phyloP scores from a whole-genome alignment of 1,140 invertebrate species.

The roundworm (Caenorhabditis elegans) region WBcel235 BX284603.4:2015501-2016000 shows the following conservation, averaged over 20 bases:
- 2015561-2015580: slow-evolving; percentile 53
- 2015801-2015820: too few species aligned
- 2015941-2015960: slow-evolving; percentile 41
- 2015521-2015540: slow-evolving; percentile 54
- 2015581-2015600: slow-evolving; percentile 52
- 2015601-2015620: slow-evolving; percentile 49
- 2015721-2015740: too few species aligned
- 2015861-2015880: too few species aligned
- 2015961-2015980: slow-evolving; percentile 44
- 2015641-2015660: neutral
- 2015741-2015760: neutral
- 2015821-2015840: too few species aligned
- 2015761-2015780: neutral
- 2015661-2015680: too few species aligned
- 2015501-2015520: slow-evolving; percentile 45
- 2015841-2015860: too few species aligned
- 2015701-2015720: too few species aligned
- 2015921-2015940: slow-evolving; percentile 47
- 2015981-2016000: slow-evolving; percentile 41
- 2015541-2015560: slow-evolving; percentile 48
- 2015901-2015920: slow-evolving; percentile 46
- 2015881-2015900: slow-evolving; percentile 49
- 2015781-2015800: too few species aligned
- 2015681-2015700: too few species aligned
- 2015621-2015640: neutral